Base-by-base conservation (phyloP, 2,797 vertebrate species). In the Notoglanidium macrostoma region DNA sequence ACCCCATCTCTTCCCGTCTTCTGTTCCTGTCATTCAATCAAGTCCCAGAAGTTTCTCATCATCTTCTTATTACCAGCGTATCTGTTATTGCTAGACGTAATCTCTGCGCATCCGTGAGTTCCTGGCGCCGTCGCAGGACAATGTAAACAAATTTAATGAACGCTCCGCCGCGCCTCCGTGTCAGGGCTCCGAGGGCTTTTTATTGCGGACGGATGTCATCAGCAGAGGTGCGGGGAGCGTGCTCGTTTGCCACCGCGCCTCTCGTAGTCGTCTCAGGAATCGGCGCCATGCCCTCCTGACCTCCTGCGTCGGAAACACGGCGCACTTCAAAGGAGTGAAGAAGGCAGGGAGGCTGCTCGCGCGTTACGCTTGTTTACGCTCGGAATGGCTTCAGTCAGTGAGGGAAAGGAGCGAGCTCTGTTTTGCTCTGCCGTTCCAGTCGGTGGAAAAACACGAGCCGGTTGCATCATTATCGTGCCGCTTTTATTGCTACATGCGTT, bases 61-160 rank as follows among this genome's bases (percentile, higher is more conserved):
- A 89, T 91, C 86, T 88, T 72, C 86, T 86, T 84, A 87, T 92
- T 90, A 90, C 81, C 40, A 32, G 46, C 40, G 82, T 61, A 85
- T 89, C 81, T 32, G 23, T 89, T 90, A 80, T 86, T 84, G 83
- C 85, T 78, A 68, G 79, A 85, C 70, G 68, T 74, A 51, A 70
- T 88, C 85, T 86, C 83, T 63, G 57, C 67, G 23, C 84, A 49
- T 59, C 59, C 49, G 23, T 35, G n/a, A 9, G 29, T 57, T 88
- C 77, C 70, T 81, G 29, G 17, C 54, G 40, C 82, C 74, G 73
- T 85, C 57, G 77, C 83, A 35, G 87, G 49, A 78, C 87, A 90
- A 91, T 85, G 90, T 87, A 86, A 91, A 87, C 77, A 87, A 74
- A 88, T 89, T 87, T 90, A 73, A 90, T 85, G 87, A 90, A 87